Base-by-base conservation (phyloP, 2,888 invertebrate genomes). In the Hemicrepidius hirtus region DNA sequence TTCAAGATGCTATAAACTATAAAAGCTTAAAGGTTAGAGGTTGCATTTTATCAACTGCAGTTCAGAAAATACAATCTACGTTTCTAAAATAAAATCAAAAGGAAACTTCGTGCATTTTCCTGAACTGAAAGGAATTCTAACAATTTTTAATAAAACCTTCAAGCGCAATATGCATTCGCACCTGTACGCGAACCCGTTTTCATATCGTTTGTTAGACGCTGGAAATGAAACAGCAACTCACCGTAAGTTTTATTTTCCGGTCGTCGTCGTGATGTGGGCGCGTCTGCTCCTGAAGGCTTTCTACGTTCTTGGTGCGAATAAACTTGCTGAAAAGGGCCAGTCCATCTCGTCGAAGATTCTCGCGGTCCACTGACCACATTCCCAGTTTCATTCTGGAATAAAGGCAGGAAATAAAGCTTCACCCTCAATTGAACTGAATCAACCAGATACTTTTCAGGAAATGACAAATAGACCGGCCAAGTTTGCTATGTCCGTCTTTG, bases 301-400 rank as follows among this genome's bases (percentile, higher is more conserved):
- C 93, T n/a, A 93, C 90, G 84, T 95, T 94, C 85, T 94, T 94
- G 76, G 96, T 96, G 74, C 96, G 91, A 84, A 96, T 95, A 76
- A 96, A 89, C 87, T 94, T 95, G 68, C 94, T 92, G 86, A 96
- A 94, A 75, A 95, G 87, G 79, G 93, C 92, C 82, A 94, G 90
- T 60, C 93, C 92, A 82, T 92, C 90, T 57, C 90, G 87, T 46
- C 90, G 88, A 53, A 91, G 83, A 18, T 86, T 88, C 71, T 88
- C 89, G 85, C 91, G 90, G 83, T 92, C 91, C 80, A 90, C 86
- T 74, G 84, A 79, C 84, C 84, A 86, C 82, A 88, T 83, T 53
- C 87, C 87, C 81, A 89, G 83, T 86, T 89, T 89, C 89, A 89
- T 89, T 81, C 87, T 88, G 84, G 28, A 75, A 60, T 57, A 66